These are phyloP conservation scores for Plecotus auritus DNA, from an alignment of 2,113 vertebrate genomes.

Conservation along the genomic window DNA sequence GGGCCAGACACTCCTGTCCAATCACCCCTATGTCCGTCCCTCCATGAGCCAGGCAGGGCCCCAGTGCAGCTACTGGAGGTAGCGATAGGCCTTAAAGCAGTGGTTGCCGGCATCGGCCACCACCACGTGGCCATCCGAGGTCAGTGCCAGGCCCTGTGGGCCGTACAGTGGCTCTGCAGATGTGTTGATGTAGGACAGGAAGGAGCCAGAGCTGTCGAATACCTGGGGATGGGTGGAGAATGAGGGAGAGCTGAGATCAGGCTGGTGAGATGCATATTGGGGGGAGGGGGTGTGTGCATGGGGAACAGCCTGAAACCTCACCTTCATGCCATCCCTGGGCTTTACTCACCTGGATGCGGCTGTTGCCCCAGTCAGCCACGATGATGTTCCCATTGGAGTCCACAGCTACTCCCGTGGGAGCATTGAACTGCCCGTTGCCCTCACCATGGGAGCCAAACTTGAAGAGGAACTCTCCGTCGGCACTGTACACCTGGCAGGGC, in stretches of 20 bases:
- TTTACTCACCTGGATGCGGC: conserved; percentile 91
- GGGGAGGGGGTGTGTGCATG: accelerated
- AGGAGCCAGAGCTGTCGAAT: conserved; percentile 95
- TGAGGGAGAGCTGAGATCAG: background rate
- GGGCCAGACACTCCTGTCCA: conserved; percentile 69
- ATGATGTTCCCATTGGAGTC: conserved; percentile 97
- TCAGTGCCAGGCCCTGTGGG: conserved; percentile 94
- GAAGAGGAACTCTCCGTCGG: conserved; percentile 97
- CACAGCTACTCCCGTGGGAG: conserved; percentile 94
- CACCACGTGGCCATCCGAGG: conserved; percentile 95
- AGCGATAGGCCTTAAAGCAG: conserved; percentile 98
- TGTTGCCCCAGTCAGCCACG: conserved; percentile 98
- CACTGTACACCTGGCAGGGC: conserved; percentile 90
- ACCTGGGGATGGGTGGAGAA: conserved; percentile 82
- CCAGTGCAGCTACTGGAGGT: conserved; percentile 88
- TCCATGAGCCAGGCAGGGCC: conserved; percentile 48
- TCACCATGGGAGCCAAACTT: conserved; percentile 98
- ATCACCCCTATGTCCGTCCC: conserved; percentile 60
- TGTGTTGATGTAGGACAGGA: conserved; percentile 98
- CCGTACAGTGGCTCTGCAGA: conserved; percentile 94
- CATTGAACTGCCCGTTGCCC: conserved; percentile 97
- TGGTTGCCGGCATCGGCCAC: conserved; percentile 98
- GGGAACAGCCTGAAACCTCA: background rate
- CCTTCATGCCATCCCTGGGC: background rate
- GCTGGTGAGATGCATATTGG: background rate